These are phyloP conservation scores for Colletes gigas DNA, from an alignment of 1,140 invertebrate genomes.

Conservation along the genomic window DNA sequence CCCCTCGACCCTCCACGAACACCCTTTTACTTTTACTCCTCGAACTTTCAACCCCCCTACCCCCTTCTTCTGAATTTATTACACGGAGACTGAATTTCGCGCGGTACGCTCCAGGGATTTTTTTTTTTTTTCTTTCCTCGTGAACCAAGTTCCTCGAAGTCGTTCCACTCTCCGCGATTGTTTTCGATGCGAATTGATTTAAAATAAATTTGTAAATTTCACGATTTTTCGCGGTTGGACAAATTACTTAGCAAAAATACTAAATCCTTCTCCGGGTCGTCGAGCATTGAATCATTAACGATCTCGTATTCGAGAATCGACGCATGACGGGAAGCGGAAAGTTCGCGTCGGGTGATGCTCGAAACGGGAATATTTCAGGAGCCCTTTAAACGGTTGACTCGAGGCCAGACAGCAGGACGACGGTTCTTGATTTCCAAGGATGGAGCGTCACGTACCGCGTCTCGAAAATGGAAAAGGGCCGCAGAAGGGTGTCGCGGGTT, in stretches of 20 bases:
- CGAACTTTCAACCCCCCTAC: conserved; percentile 2
- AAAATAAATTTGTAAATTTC: too few species aligned
- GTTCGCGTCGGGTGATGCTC: conserved; percentile 22
- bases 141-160: too few species aligned
- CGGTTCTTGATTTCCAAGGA: not conserved
- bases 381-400: too few species aligned
- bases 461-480: conserved; percentile 32
- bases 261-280: too few species aligned
- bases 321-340: not conserved
- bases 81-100: conserved; percentile 7
- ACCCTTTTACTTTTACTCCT: conserved; percentile 33
- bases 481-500: conserved; percentile 24
- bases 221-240: too few species aligned
- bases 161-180: not conserved
- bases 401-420: too few species aligned
- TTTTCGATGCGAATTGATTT: not conserved
- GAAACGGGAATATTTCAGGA: not conserved
- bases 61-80: conserved; percentile 28
- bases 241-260: too few species aligned
- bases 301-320: not conserved
- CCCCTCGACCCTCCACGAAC: not conserved
- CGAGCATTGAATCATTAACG: not conserved
- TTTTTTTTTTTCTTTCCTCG: not conserved
- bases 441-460: conserved; percentile 19
- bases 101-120: not conserved